phyloP scores from a whole-genome alignment of 2,797 vertebrate species.

The Steatocranus sp. region DNA sequence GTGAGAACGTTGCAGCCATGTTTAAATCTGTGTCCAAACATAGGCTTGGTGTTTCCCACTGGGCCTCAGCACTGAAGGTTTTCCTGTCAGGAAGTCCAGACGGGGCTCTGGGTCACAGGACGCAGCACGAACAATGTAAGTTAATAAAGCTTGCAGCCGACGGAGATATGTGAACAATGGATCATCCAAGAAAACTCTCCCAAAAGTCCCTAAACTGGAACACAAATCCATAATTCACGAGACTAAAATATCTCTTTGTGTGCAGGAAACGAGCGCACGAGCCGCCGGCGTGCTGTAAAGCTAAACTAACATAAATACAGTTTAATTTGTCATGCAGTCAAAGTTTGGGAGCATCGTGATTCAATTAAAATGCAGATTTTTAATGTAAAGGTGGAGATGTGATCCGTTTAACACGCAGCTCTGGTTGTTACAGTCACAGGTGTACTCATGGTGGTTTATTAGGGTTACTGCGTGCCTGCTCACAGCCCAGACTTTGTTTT shows the following conservation, averaged over 20 bases:
- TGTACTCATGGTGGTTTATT: background rate
- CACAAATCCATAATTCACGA: background rate
- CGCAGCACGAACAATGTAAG: constrained; percentile 17
- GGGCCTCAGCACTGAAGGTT: background rate
- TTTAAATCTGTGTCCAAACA: background rate
- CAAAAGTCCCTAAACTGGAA: background rate
- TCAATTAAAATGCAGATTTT: too few relatives aligned
- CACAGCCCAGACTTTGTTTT: background rate
- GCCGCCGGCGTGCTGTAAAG: background rate
- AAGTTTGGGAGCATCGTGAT: background rate
- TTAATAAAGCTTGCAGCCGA: background rate
- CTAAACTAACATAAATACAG: background rate
- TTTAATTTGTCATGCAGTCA: background rate
- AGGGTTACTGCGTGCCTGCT: rapidly evolving
- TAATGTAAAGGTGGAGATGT: background rate
- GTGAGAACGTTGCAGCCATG: background rate
- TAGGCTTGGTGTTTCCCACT: background rate
- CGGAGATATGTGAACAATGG: background rate
- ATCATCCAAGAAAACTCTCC: background rate
- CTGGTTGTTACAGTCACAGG: background rate
- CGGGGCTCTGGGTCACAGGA: background rate
- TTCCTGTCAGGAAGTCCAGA: constrained; percentile 42
- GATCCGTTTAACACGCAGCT: background rate
- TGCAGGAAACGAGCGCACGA: background rate
- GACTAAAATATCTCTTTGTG: background rate